Conservation (phyloP, 2,797 vertebrate genomes). For the Fistularia commersonii region DNA sequence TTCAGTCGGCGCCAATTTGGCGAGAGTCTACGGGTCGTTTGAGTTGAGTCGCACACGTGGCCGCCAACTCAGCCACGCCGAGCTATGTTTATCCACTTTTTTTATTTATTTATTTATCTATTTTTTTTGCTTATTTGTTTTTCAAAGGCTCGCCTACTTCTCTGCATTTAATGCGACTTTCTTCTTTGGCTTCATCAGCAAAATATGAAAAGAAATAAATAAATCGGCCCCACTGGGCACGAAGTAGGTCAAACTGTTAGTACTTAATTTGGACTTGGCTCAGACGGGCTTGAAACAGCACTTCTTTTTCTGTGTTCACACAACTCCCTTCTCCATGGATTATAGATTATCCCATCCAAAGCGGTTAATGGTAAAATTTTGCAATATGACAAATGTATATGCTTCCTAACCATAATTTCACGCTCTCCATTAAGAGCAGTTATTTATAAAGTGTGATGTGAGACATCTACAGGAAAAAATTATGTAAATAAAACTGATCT, state of each 20-base stretch:
- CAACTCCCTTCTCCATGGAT: constrained; percentile 43
- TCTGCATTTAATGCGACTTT: constrained; percentile 51
- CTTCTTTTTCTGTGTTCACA: constrained; percentile 52
- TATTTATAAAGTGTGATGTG: constrained; percentile 30
- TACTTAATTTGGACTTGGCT: constrained; percentile 57
- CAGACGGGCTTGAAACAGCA: constrained; percentile 51
- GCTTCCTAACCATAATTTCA: constrained; percentile 29
- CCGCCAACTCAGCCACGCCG: constrained; percentile 7
- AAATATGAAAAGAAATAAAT: constrained; percentile 58
- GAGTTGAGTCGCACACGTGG: constrained; percentile 26
- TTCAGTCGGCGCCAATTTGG: not conserved
- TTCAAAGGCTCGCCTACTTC: constrained; percentile 55
- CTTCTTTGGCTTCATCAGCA: constrained; percentile 71
- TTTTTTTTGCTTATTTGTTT: constrained; percentile 56
- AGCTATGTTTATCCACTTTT: not conserved
- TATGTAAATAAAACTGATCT: too few relatives aligned
- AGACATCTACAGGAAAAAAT: too few relatives aligned
- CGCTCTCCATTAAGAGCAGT: constrained; percentile 35
- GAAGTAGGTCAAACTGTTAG: constrained; percentile 71
- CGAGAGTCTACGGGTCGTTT: too few relatives aligned
- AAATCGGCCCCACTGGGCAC: constrained; percentile 54
- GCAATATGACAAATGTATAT: constrained; percentile 32
- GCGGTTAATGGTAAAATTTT: constrained; percentile 44
- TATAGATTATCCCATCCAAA: constrained; percentile 47
- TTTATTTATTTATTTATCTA: constrained; percentile 42